phyloP scores from a whole-genome alignment of 2,888 invertebrate genomes.

The Leucophenga montana region DNA sequence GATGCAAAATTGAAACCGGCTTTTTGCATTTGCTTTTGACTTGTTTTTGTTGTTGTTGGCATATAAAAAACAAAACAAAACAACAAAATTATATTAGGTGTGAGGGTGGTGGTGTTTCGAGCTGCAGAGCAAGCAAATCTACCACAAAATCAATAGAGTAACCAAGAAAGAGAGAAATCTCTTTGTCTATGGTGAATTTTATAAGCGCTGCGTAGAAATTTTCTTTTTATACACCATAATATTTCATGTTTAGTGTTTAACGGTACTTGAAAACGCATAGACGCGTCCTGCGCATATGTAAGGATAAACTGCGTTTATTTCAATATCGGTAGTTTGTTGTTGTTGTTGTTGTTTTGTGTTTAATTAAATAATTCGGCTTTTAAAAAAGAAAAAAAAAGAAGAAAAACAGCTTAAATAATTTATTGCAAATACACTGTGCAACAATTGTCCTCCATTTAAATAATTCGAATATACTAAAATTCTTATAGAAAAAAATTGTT shows the following conservation, averaged over 20 bases:
- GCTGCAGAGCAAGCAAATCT: too few relatives aligned
- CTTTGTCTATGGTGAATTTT: background rate
- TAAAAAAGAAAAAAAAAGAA: too few relatives aligned
- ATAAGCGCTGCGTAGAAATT: background rate
- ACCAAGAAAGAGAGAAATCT: background rate
- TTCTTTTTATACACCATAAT: background rate
- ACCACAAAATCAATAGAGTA: conserved; percentile 9
- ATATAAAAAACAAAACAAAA: conserved; percentile 44
- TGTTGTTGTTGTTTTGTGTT: background rate
- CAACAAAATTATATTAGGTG: conserved; percentile 34
- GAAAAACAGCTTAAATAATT: too few relatives aligned
- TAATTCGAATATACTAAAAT: conserved; percentile 29
- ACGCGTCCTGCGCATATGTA: background rate
- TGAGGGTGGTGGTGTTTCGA: too few relatives aligned
- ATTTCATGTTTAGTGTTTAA: background rate
- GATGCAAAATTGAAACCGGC: conserved; percentile 48
- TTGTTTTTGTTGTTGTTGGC: background rate
- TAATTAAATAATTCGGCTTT: too few relatives aligned
- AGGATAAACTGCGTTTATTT: background rate
- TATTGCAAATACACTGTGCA: conserved; percentile 19
- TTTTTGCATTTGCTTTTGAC: too few relatives aligned
- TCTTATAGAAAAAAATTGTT: conserved; percentile 16
- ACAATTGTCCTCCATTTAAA: conserved; percentile 32
- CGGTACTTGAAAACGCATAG: conserved; percentile 6
- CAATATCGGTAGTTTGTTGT: conserved; percentile 1